phyloP scores from a whole-genome alignment of 2,888 invertebrate species.

The Tridacna crocea region DNA sequence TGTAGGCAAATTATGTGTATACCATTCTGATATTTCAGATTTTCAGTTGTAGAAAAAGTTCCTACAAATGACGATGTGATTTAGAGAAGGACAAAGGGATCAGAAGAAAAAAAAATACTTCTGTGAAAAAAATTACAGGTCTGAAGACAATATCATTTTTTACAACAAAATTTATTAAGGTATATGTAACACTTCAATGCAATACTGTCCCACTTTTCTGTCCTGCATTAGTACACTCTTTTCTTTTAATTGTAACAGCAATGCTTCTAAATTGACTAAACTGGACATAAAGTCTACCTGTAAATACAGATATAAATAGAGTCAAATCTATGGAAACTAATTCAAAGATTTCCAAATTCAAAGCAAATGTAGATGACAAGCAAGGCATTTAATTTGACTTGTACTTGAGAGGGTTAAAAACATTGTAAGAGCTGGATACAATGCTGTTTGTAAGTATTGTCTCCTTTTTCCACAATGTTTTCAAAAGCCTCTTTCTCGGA shows the following conservation, averaged over 20 bases:
- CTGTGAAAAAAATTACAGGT: background rate
- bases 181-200: conserved; percentile 76
- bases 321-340: background rate
- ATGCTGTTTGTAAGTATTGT: background rate
- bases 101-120: background rate
- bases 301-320: conserved; percentile 29
- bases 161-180: conserved; percentile 17
- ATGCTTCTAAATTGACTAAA: conserved; percentile 67
- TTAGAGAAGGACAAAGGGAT: no score
- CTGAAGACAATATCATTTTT: no score
- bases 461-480: background rate
- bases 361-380: no score
- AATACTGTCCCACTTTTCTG: conserved; percentile 74
- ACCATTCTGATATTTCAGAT: no score
- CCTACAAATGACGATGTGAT: no score
- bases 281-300: conserved; percentile 72
- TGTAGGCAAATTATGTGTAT: no score
- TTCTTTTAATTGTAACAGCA: conserved; percentile 71
- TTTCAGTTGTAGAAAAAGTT: no score
- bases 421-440: background rate
- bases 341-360: no score
- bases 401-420: background rate
- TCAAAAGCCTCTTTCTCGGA: background rate
- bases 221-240: conserved; percentile 65
- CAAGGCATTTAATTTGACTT: no score